phyloP scores from a whole-genome alignment of 1,140 invertebrate genomes.

The Mercenaria mercenaria region DNA sequence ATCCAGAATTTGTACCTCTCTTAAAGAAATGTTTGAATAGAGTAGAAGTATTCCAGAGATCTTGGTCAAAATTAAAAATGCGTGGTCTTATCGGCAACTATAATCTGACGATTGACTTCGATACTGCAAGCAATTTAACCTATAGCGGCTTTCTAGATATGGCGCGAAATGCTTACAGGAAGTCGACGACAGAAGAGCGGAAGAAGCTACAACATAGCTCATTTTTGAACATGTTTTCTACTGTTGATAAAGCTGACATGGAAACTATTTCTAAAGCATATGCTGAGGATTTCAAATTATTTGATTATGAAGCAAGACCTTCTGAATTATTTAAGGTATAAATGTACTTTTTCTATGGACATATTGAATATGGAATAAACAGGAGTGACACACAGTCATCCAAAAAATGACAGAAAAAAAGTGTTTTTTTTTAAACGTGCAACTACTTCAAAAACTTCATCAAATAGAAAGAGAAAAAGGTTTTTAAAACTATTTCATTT shows the following conservation, averaged over 20 bases:
- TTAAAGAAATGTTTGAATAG: background rate
- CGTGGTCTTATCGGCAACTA: slow-evolving; percentile 20
- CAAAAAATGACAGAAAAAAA: no score
- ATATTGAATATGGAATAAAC: no score
- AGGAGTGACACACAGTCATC: no score
- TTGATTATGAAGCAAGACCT: slow-evolving; percentile 35
- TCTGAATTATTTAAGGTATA: no score
- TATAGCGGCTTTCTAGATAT: background rate
- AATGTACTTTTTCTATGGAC: no score
- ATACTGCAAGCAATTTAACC: background rate
- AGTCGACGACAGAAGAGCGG: background rate
- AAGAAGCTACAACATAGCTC: background rate
- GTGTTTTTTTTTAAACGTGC: no score
- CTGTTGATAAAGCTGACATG: background rate
- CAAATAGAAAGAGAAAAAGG: no score
- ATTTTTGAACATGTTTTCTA: background rate
- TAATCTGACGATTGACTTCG: background rate
- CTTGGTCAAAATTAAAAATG: slow-evolving; percentile 49
- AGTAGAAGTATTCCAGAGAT: background rate
- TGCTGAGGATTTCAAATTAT: slow-evolving; percentile 31
- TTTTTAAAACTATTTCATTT: no score
- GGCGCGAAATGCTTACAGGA: slow-evolving; percentile 10
- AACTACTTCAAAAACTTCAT: no score
- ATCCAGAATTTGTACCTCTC: background rate
- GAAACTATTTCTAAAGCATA: background rate